Conservation (phyloP, 2,888 invertebrate genomes). For the Clostera curtula region DNA sequence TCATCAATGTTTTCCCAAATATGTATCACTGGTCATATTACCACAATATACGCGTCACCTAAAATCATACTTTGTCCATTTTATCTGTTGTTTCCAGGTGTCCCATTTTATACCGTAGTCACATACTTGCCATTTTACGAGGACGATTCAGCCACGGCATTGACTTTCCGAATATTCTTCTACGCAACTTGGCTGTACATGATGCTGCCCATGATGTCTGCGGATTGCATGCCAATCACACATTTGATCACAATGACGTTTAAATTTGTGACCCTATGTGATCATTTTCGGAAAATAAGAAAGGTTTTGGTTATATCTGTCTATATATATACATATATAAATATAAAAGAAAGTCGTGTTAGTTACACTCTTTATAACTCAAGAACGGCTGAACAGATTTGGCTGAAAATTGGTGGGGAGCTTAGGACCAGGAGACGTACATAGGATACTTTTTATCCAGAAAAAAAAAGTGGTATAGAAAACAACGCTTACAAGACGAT, state of each 20-base stretch:
- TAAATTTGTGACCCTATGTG: slow-evolving; percentile 52
- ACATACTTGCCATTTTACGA: slow-evolving; percentile 54
- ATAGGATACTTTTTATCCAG: no score
- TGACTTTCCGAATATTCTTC: slow-evolving; percentile 47
- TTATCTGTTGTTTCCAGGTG: slow-evolving; percentile 31
- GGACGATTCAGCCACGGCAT: slow-evolving; percentile 38
- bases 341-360: no score
- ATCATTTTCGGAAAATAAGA: slow-evolving; percentile 42
- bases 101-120: slow-evolving; percentile 60
- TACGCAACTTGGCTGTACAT: slow-evolving; percentile 58
- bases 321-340: no score
- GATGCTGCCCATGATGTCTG: slow-evolving; percentile 65
- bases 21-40: no score
- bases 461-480: no score
- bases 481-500: no score
- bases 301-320: no score
- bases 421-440: no score
- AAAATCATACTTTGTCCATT: slow-evolving; percentile 16
- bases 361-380: no score
- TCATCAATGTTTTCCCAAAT: no score
- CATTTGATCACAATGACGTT: slow-evolving; percentile 48
- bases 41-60: slow-evolving; percentile 10
- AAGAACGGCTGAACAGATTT: no score
- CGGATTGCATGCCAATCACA: slow-evolving; percentile 57
- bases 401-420: no score